Percentiles rank a stretch among this genome's conserved stretches.
phyloP scores from a whole-genome alignment of 2,113 vertebrate species.

The Xiphophorus maculatus region DNA sequence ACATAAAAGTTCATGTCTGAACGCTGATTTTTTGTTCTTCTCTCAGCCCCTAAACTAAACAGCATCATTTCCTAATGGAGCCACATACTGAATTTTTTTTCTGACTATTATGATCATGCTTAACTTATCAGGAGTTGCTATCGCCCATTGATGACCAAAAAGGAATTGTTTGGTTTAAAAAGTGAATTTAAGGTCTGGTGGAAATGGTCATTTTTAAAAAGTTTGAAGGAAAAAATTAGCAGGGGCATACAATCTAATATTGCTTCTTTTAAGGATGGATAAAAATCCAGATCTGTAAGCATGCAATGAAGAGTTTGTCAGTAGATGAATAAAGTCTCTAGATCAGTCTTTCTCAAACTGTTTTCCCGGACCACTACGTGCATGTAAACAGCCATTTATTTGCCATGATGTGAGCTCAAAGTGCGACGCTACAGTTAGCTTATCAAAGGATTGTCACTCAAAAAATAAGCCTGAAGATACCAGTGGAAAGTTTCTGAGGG shows the following conservation, averaged over 20 bases:
- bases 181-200: not conserved
- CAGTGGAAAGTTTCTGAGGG: no score
- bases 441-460: no score
- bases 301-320: no score
- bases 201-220: not conserved
- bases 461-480: no score
- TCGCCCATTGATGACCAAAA: not conserved
- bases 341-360: no score
- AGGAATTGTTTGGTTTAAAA: not conserved
- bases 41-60: not conserved
- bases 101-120: no score
- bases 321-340: not conserved
- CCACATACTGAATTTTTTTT: not conserved
- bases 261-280: no score
- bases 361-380: no score
- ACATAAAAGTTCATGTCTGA: conserved; percentile 36
- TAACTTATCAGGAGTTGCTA: not conserved
- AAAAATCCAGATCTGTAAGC: no score
- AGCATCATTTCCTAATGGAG: not conserved
- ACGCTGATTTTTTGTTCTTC: not conserved
- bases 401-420: no score
- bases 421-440: no score
- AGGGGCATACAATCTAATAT: not conserved
- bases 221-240: not conserved
- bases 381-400: no score